Base-by-base conservation (phyloP, 2,888 invertebrate species). In the Alsophila aescularia region DNA sequence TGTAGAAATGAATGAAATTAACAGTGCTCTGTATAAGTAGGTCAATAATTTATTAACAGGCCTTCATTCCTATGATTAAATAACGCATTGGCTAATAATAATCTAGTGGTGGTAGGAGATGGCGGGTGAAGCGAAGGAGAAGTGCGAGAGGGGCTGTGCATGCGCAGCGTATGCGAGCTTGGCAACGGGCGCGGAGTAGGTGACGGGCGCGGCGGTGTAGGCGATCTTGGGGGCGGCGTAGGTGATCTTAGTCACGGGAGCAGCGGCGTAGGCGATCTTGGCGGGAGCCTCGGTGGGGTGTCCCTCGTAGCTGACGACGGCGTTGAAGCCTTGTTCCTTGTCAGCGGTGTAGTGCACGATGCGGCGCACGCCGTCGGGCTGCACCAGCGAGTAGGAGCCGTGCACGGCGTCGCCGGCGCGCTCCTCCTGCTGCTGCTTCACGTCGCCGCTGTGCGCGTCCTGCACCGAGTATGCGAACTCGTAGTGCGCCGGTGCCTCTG, bases 261-360 rank as follows among this genome's bases (percentile, higher is more conserved):
- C 66, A 8, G 60, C 66, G 6, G 75, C 66, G 66, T 80, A 77
- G 12, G 75, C 68, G 2, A 73, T 62, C 35, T 41, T 37, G 14
- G 53, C 42, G 21, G 76, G 73, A 31, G 72, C 68, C 16, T 73
- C 69, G 63, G 75, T 64, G 31, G 87, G 83, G 29, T 83, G 79
- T 12, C 90, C 89, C 64, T 92, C 90, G 67, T 90, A 89, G 36
- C 85, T 84, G 16, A 91, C 91, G 55, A 77, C 69, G 31, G 92
- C 91, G 76, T 87, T 90, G 82, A 91, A 92, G 43, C 92, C 92
- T 69, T 85, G 69, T 55, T 71, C 81, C 45, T 81, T 78, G 72
- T 90, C 90, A 15, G 90, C 72, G 69, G 86, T 83, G 81, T 91
- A 91, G 55, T 90, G 87, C 6, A 91, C 91, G 58, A 90, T 83